These are phyloP conservation scores for Noctuana brunneofusca DNA, from an alignment of 2,888 invertebrate species.

Conservation along the genomic window DNA sequence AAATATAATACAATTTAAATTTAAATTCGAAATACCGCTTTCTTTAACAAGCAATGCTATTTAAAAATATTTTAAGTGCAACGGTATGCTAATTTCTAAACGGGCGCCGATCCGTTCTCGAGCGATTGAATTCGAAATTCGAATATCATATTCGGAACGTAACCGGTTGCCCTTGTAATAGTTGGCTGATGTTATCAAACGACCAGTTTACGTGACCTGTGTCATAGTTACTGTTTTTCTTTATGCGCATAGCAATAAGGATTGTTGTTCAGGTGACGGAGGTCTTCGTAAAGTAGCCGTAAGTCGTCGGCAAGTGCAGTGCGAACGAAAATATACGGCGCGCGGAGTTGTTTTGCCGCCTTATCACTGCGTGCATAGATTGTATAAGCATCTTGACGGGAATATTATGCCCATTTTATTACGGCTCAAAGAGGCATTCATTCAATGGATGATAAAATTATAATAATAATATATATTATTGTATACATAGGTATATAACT, in stretches of 20 bases:
- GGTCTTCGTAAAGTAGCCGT: constrained; percentile 61
- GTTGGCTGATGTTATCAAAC: constrained; percentile 80
- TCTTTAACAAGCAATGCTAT: constrained; percentile 30
- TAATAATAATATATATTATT: no score
- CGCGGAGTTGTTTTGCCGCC: constrained; percentile 81
- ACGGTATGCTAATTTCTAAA: constrained; percentile 42
- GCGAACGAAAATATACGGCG: constrained; percentile 82
- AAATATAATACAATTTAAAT: constrained; percentile 11
- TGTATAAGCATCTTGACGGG: constrained; percentile 18
- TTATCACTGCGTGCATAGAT: constrained; percentile 75
- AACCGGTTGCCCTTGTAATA: constrained; percentile 83
- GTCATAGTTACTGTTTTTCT: constrained; percentile 51
- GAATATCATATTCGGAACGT: constrained; percentile 77
- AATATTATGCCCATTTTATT: constrained; percentile 29
- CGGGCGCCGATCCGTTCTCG: constrained; percentile 42
- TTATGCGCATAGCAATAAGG: constrained; percentile 46
- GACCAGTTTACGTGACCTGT: constrained; percentile 57
- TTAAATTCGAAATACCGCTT: constrained; percentile 34
- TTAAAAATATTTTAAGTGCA: constrained; percentile 35
- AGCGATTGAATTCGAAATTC: constrained; percentile 77
- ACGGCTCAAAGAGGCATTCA: constrained; percentile 4
- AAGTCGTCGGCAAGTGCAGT: constrained; percentile 80
- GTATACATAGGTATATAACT: no score
- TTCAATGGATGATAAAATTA: no score
- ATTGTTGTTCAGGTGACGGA: constrained; percentile 53